These are phyloP conservation scores for Climacteris rufus DNA, from an alignment of 2,113 vertebrate species.

Conservation along the genomic window DNA sequence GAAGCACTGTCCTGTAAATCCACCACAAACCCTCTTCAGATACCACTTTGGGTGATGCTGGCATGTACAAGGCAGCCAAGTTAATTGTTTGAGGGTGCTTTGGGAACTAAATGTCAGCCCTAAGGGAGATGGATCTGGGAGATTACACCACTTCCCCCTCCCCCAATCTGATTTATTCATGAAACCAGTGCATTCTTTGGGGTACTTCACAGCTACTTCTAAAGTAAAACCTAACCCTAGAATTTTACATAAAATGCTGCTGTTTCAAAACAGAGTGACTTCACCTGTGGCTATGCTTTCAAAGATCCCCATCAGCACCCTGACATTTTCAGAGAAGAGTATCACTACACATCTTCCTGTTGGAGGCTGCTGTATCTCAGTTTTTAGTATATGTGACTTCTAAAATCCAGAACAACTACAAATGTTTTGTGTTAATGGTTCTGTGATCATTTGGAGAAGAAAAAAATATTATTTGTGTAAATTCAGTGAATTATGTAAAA, in stretches of 20 bases:
- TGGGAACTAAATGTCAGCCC: not conserved
- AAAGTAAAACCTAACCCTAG: not conserved
- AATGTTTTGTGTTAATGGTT: not conserved
- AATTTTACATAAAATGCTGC: not conserved
- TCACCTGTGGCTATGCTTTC: not conserved
- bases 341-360: rapidly evolving
- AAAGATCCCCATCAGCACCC: not conserved
- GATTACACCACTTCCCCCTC: rapidly evolving
- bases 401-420: not conserved
- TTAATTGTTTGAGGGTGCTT: not conserved
- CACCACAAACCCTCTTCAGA: not conserved
- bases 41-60: not conserved
- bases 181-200: not conserved
- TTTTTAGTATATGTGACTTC: not conserved
- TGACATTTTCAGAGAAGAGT: not conserved
- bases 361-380: not conserved
- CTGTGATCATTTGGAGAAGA: not conserved
- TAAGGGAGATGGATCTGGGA: not conserved
- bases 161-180: not conserved
- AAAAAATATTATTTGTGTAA: not conserved
- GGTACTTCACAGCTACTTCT: not conserved
- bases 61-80: rapidly evolving
- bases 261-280: not conserved
- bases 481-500: not conserved
- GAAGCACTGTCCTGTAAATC: not conserved